These are phyloP conservation scores for Heterotilapia buettikoferi DNA, from an alignment of 2,113 vertebrate species.

Conservation along the genomic window DNA sequence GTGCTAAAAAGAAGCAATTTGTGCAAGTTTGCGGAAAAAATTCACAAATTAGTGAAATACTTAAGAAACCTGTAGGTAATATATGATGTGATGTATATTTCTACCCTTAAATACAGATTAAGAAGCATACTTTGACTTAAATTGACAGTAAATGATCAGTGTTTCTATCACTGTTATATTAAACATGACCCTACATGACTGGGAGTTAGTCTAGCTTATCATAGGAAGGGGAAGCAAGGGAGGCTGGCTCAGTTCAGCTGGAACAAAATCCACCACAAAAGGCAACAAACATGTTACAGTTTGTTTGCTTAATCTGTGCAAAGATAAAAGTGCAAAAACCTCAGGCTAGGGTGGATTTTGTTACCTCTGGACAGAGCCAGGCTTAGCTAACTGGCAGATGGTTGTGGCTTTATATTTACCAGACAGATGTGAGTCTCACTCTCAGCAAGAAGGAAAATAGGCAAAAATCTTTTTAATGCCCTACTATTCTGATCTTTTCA, in stretches of 20 bases:
- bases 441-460: not conserved
- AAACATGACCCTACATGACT: not conserved
- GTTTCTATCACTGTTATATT: not conserved
- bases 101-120: not conserved
- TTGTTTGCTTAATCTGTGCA: not conserved
- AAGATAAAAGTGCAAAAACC: not conserved
- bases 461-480: not conserved
- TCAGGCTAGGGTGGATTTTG: not conserved
- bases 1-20: not conserved
- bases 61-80: not conserved
- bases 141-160: not conserved
- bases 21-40: not conserved
- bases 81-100: not conserved
- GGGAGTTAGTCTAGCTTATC: not conserved
- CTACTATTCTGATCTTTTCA: not conserved
- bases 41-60: not conserved
- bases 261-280: not conserved
- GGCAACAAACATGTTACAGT: not conserved
- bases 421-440: not conserved
- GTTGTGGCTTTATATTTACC: not conserved
- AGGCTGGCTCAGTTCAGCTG: not conserved
- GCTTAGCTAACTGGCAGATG: not conserved
- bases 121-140: not conserved
- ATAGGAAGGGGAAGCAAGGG: not conserved
- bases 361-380: not conserved